Evolutionary conservation across 1,140 invertebrate genomes (phyloP).

Genomic region (Venturia canescens): DNA sequence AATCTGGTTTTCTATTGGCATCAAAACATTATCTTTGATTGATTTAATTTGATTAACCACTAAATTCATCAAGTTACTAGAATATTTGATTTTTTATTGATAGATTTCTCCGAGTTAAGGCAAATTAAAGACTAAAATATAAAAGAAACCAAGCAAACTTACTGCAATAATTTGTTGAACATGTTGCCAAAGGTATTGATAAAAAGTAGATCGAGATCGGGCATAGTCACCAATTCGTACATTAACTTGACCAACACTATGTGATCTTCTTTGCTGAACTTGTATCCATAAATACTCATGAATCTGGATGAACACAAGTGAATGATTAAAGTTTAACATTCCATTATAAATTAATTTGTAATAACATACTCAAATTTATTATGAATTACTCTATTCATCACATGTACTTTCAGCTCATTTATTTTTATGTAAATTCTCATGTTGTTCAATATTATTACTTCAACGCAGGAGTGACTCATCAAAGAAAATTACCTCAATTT

Average conservation of each 20-base stretch:
- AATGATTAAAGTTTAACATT: conserved; percentile 26
- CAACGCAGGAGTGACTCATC: too few relatives aligned
- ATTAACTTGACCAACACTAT: conserved; percentile 90
- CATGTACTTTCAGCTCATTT: background rate
- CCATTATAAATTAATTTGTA: conserved; percentile 27
- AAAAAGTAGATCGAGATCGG: conserved; percentile 86
- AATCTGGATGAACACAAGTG: conserved; percentile 80
- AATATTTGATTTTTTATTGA: too few relatives aligned
- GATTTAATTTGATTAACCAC: too few relatives aligned
- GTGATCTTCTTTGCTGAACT: conserved; percentile 95
- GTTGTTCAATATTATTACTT: too few relatives aligned
- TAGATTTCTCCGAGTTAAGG: background rate
- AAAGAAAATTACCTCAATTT: too few relatives aligned
- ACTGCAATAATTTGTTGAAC: conserved; percentile 79
- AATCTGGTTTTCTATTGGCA: conserved; percentile 83
- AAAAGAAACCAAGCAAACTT: conserved; percentile 62
- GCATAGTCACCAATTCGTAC: conserved; percentile 86
- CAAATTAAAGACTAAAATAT: too few relatives aligned
- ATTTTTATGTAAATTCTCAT: background rate
- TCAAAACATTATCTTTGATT: background rate
- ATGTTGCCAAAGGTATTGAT: conserved; percentile 83
- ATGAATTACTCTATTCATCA: background rate
- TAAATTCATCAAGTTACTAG: too few relatives aligned
- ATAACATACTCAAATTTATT: background rate
- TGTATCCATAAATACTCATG: conserved; percentile 88